Base-by-base conservation (phyloP, 2,113 vertebrate genomes). In the Cyanoliseus patagonus region DNA sequence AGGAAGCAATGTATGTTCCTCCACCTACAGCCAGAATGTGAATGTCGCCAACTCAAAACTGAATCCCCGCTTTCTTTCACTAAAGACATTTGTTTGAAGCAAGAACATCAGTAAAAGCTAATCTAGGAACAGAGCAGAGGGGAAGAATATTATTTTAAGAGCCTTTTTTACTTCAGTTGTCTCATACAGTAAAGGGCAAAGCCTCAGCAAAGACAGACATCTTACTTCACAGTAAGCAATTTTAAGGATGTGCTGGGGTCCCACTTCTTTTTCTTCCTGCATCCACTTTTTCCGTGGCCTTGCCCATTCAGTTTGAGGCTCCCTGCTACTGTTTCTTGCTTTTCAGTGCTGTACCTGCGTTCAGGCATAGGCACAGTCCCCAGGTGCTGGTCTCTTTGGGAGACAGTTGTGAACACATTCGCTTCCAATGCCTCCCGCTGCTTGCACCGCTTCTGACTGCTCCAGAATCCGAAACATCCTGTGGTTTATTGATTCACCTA, bases 401-500 rank as follows among this genome's bases (percentile, higher is more conserved):
- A 75, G 49, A 46, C 33, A 88, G 49, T 35, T 83, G 74, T 87
- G 84, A 68, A 92, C 13, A 80, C 62, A 49, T 35, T 62, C 72
- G 46, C 72, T 88, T 68, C 92, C 49, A 75, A 18, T 22, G 66
- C 83, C 87, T 73, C 83, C 66, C 64, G 73, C 4, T 6, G 82
- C 27, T n/a, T n/a, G 49, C 41, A 31, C 49, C 9, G 51, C 68
- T 96, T 77, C 94, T 76, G 68, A 83, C 90, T 86, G 94, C 84
- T 97, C 97, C 93, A 97, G 94, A 97, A 96, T 95, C 89, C 52
- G 42, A 97, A 97, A 73, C 81, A 95, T 95, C 90, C 96, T 92
- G 80, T 96, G 96, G 95, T 94, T 97, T 97, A 97, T 95, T 82
- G 96, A 98, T 96, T 94, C 62, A 37, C 52, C 24, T 72, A 92